A percentile compares a stretch with the other conserved stretches of the same genome.
Conservation (phyloP, 2,113 vertebrate genomes). For the Leptocoma aspasia region DNA sequence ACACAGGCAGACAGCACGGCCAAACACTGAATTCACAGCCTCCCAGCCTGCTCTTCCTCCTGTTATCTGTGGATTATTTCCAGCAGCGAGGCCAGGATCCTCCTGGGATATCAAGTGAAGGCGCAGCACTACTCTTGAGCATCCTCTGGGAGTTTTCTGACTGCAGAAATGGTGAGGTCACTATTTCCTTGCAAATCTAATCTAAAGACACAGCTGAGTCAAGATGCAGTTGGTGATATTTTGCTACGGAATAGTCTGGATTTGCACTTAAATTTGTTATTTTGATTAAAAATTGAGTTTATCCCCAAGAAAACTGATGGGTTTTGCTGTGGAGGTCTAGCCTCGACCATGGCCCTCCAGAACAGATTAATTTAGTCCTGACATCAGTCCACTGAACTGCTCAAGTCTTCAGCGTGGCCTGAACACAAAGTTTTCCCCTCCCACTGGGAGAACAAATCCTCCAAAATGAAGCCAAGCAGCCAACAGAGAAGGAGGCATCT, state of each 20-base stretch:
- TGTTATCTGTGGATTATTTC: neutral
- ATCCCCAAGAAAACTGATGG: neutral
- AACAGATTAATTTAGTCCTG: neutral
- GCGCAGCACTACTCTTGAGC: neutral
- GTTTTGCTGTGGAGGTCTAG: neutral
- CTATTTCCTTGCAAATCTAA: neutral
- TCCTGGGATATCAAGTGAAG: neutral
- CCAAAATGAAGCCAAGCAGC: neutral
- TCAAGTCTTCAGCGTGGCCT: neutral
- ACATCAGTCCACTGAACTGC: neutral
- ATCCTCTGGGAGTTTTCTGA: neutral
- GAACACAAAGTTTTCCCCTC: neutral
- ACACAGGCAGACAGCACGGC: neutral
- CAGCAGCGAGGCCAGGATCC: neutral
- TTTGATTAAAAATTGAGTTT: neutral
- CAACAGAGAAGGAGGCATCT: neutral
- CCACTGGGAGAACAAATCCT: neutral
- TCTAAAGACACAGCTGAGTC: neutral
- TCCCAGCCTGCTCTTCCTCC: neutral
- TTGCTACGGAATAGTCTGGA: neutral
- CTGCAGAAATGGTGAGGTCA: neutral
- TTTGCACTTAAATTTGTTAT: neutral
- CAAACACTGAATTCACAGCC: neutral
- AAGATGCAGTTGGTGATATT: neutral
- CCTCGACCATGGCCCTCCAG: neutral